Evolutionary conservation across 2,113 vertebrate species (phyloP), one percentile per base, ranked within the genome.

Genomic region (Meleagris gallopavo): DNA sequence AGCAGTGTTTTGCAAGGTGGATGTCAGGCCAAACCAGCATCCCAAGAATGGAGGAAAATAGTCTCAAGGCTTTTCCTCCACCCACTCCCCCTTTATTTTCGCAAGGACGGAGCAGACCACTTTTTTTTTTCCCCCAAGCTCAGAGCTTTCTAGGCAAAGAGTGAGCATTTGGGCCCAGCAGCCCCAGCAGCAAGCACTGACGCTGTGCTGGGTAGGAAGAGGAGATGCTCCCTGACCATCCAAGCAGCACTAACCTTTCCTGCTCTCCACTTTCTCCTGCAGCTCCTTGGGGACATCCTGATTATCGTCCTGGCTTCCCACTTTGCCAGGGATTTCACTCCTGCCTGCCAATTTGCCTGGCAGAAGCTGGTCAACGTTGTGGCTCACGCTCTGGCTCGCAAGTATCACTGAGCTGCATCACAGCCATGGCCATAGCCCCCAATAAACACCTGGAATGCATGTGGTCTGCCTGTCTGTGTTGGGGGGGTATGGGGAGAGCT

Each of bases 351-450:
- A 93, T 91, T 74, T 14, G 38, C 96, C 61, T 98, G 80, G 57
- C 98, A 98, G 89, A 99, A 98, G 97, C 98, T 99, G 94, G 86
- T 98, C 46, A 2, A 90, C 5, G 98, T 98, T 9, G 98, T 98
- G 84, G 98, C 98, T 54, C 94, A 95, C 3, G 98, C 98, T 30
- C 94, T 99, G 95, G 96, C 97, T 87, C 98, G 50, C 89, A 98
- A 97, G 93, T 99, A 98, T 97, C 98, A 98, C 96, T 99, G 95
- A 97, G 27, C 11, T 5, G 32, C 1, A 0, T 29, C 52, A 2
- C 6, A 8, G 62, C 67, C 6, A 7, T 19, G 40, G 41, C 17
- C 16, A 32, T 21, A 10, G 38, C 32, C 21, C 34, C 64, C 4
- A 90, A 93, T 92, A 93, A 94, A 83, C 0, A 1, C 50, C 43